A percentile compares a stretch with the other conserved stretches of the same genome.
These are phyloP conservation scores for Cyprinodon tularosa DNA, from an alignment of 2,113 vertebrate genomes.

Conservation along the genomic window DNA sequence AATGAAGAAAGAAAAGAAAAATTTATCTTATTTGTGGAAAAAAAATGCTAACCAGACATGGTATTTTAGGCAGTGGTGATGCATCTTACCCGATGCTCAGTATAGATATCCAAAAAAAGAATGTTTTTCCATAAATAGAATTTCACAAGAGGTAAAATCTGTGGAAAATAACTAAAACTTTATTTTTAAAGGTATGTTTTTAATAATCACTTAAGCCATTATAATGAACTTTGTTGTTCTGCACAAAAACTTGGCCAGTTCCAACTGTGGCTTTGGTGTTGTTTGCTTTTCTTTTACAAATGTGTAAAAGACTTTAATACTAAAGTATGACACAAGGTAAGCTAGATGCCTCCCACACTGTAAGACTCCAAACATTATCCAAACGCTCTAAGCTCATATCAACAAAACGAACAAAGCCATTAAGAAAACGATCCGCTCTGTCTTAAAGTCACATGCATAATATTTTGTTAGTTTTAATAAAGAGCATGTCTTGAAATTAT, in stretches of 20 bases:
- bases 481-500: constrained; percentile 7
- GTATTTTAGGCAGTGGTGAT: not conserved
- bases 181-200: not conserved
- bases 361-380: constrained; percentile 40
- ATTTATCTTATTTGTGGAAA: constrained; percentile 18
- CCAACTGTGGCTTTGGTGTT: constrained; percentile 28
- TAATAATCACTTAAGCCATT: no score
- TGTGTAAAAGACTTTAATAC: constrained; percentile 20
- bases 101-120: not conserved
- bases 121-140: not conserved
- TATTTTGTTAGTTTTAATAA: constrained; percentile 17
- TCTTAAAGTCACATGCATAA: constrained; percentile 30
- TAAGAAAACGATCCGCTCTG: constrained; percentile 44
- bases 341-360: constrained; percentile 25
- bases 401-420: constrained; percentile 46
- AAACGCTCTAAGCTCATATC: constrained; percentile 47
- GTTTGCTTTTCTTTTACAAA: constrained; percentile 24
- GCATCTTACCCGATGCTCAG: not conserved
- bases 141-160: not conserved
- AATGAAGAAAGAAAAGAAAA: constrained; percentile 40
- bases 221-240: not conserved
- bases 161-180: not conserved
- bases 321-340: constrained; percentile 48
- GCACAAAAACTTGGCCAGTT: constrained; percentile 8
- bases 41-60: constrained; percentile 28